These are phyloP conservation scores for Phortica variegata DNA, from an alignment of 1,140 invertebrate species.

Conservation along the genomic window DNA sequence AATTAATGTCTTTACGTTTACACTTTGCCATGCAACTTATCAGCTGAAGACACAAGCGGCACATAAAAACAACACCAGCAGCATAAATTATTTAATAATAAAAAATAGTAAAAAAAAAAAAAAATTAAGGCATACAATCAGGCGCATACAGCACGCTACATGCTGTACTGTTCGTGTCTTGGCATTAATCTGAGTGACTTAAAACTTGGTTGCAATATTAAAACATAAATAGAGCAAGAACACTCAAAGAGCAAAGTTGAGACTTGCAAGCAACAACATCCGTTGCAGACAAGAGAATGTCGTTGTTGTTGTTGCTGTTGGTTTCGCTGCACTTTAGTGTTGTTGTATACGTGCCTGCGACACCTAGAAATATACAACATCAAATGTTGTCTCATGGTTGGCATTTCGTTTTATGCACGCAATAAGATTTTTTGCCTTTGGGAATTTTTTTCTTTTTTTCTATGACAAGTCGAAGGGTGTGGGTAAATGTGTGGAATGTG, in stretches of 20 bases:
- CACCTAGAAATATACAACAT: conserved; percentile 45
- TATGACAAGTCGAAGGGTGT: no score
- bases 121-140: conserved; percentile 29
- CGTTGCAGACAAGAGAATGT: no score
- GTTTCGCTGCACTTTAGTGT: conserved; percentile 26
- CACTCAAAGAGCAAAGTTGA: no score
- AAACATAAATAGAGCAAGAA: conserved; percentile 15
- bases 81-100: background rate
- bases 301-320: no score
- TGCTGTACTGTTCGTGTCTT: conserved; percentile 17
- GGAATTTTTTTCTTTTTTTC: background rate
- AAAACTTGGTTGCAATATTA: no score
- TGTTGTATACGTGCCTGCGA: conserved; percentile 40
- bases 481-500: no score
- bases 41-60: no score
- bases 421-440: background rate
- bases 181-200: conserved; percentile 37
- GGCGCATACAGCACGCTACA: conserved; percentile 1
- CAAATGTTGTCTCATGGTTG: background rate
- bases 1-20: conserved; percentile 39
- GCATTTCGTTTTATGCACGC: background rate
- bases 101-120: conserved; percentile 2
- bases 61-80: no score
- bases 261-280: no score
- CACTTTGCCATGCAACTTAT: no score